A percentile compares a stretch with the other conserved stretches of the same genome.
These are phyloP conservation scores for Platycercus adscitus DNA, from an alignment of 2,113 vertebrate genomes.

Conservation along the genomic window DNA sequence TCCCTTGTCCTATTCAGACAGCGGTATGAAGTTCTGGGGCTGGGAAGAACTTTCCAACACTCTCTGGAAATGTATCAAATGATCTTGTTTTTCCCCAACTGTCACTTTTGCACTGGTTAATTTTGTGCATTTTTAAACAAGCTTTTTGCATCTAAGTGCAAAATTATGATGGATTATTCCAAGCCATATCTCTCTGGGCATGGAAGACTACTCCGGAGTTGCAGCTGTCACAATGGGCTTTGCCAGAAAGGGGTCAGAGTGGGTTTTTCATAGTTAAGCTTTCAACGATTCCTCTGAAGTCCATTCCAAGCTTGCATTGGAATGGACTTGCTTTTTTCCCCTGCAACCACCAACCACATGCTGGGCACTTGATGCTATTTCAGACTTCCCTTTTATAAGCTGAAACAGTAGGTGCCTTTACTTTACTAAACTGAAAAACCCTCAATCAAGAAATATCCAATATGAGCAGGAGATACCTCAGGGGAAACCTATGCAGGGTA, in stretches of 20 bases:
- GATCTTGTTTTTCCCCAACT: neutral
- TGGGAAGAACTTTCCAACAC: neutral
- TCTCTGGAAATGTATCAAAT: neutral
- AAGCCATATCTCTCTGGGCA: neutral
- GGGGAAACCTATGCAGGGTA: neutral
- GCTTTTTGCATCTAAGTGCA: neutral
- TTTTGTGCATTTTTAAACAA: neutral
- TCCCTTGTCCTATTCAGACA: neutral
- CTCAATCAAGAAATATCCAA: neutral
- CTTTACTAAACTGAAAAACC: neutral
- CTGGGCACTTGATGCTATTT: neutral
- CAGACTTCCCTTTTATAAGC: neutral
- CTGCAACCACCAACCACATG: neutral
- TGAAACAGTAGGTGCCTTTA: neutral
- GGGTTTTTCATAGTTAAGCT: neutral
- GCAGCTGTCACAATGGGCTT: neutral
- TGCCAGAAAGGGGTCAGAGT: neutral
- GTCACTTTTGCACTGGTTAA: neutral
- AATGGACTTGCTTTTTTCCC: neutral
- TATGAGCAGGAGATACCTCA: neutral
- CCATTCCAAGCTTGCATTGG: neutral
- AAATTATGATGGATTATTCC: neutral
- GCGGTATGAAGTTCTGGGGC: neutral
- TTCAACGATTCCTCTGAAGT: neutral
- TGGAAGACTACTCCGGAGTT: neutral